phyloP scores from a whole-genome alignment of 2,113 vertebrate genomes.

The Nycticorax nycticorax region DNA sequence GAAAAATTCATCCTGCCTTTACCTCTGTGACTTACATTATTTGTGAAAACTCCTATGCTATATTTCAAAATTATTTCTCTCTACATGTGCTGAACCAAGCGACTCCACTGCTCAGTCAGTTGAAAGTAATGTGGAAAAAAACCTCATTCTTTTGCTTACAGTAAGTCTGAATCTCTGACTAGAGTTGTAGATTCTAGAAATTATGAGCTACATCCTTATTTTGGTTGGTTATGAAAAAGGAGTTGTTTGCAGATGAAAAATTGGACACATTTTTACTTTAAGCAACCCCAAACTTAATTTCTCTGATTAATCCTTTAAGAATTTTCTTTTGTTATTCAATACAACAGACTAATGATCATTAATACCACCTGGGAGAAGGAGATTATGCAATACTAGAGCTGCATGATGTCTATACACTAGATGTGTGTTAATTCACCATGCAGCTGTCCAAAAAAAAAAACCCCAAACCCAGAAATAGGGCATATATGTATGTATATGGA shows the following conservation, averaged over 20 bases:
- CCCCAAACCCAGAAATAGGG: not conserved
- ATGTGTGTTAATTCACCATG: not conserved
- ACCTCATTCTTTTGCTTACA: not conserved
- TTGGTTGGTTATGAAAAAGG: not conserved
- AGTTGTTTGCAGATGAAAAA: not conserved
- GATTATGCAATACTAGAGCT: conserved; percentile 5
- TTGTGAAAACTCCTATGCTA: not conserved
- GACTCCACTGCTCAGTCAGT: not conserved
- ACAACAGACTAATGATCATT: conserved; percentile 46
- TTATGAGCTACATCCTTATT: not conserved
- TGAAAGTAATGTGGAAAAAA: conserved; percentile 6
- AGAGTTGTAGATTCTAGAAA: not conserved
- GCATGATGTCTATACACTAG: not conserved
- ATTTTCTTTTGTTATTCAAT: conserved; percentile 54
- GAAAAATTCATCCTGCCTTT: not conserved
- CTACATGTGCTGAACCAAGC: not conserved
- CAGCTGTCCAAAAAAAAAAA: not conserved
- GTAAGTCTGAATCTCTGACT: not conserved
- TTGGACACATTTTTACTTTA: not conserved
- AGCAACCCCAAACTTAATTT: conserved; percentile 39
- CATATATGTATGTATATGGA: not conserved
- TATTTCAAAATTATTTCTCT: not conserved
- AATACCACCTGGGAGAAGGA: conserved; percentile 40
- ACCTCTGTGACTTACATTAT: not conserved
- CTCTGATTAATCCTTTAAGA: conserved; percentile 49